Conservation (phyloP, 2,113 vertebrate species). For the Protomyctophum bolini region DNA sequence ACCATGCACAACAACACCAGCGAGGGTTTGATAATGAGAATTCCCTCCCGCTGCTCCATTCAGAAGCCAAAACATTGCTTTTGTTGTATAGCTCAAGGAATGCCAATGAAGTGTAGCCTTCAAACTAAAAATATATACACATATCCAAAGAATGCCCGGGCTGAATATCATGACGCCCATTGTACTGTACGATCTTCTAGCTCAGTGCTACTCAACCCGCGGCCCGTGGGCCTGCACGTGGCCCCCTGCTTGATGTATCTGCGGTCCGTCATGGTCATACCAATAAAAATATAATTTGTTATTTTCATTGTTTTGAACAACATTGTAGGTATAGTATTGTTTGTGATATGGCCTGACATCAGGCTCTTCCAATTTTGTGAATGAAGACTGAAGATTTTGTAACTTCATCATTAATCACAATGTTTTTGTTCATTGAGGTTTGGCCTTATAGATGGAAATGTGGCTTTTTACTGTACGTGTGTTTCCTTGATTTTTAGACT, state of each 20-base stretch:
- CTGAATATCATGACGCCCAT: conserved; percentile 28
- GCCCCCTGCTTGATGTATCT: background rate
- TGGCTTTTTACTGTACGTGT: background rate
- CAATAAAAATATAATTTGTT: too few species aligned
- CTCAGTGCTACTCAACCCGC: background rate
- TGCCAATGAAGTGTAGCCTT: background rate
- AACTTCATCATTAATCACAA: too few species aligned
- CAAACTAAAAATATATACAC: background rate
- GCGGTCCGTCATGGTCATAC: conserved; percentile 8
- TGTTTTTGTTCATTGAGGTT: background rate
- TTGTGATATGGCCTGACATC: too few species aligned
- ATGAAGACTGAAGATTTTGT: too few species aligned
- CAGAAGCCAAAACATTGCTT: conserved; percentile 29
- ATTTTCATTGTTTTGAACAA: conserved; percentile 2
- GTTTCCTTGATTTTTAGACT: too few species aligned
- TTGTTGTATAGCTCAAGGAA: background rate
- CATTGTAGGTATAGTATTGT: background rate
- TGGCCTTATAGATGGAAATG: too few species aligned
- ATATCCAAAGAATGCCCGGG: conserved; percentile 9
- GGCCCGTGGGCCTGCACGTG: background rate
- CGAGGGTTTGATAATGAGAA: conserved; percentile 48
- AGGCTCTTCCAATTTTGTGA: too few species aligned
- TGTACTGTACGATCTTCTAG: too few species aligned
- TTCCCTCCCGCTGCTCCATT: conserved; percentile 18
- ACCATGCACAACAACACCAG: conserved; percentile 24